Evolutionary conservation across 2,797 vertebrate species (phyloP).

Genomic region (Alectoris magna): DNA sequence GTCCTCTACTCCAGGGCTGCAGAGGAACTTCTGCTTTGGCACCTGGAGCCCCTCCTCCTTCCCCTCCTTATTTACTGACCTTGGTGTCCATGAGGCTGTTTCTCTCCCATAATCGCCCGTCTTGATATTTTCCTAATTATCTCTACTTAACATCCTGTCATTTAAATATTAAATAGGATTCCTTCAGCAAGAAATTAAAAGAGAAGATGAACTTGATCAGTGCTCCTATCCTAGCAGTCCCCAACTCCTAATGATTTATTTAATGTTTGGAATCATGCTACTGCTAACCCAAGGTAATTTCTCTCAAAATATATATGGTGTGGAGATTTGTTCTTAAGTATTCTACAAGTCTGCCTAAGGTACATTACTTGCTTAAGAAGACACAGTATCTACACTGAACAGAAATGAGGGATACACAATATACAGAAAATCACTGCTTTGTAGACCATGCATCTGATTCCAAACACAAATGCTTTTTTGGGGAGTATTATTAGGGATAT

Average conservation of each 20-base stretch:
- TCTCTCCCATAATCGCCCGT: not conserved
- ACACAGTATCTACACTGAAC: not conserved
- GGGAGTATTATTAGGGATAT: not conserved
- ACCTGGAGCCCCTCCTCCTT: not conserved
- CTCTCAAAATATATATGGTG: not conserved
- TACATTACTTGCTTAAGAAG: not conserved
- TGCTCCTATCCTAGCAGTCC: not conserved
- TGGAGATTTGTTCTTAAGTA: not conserved
- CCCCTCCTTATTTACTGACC: not conserved
- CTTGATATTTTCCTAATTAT: not conserved
- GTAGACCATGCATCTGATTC: not conserved
- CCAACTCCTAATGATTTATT: not conserved
- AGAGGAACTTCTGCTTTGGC: not conserved
- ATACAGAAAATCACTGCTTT: not conserved
- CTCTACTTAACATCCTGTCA: not conserved
- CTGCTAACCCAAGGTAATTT: not conserved
- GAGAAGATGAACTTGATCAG: not conserved
- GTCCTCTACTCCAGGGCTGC: not conserved
- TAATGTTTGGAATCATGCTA: not conserved
- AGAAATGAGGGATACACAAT: not conserved
- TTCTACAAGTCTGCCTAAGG: not conserved
- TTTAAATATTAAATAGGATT: not conserved
- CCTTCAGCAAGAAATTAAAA: not conserved
- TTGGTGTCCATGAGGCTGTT: not conserved
- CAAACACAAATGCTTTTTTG: not conserved